Evolutionary conservation across 2,888 invertebrate species (phyloP).

Genomic region (Cyclophora punctaria): DNA sequence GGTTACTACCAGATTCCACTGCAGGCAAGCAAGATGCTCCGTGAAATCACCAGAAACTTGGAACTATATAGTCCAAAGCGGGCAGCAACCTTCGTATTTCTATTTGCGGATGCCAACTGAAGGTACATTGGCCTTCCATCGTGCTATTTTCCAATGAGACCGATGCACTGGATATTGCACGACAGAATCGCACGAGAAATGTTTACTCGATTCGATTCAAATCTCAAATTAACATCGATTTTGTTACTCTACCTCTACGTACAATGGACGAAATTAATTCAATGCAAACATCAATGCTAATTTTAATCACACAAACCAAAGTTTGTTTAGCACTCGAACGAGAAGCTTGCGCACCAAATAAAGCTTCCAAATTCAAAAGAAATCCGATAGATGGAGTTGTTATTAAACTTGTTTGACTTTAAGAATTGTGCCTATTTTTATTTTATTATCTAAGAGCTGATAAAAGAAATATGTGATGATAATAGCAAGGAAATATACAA

Average conservation of each 20-base stretch:
- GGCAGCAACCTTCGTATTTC: constrained; percentile 59
- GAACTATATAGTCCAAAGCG: constrained; percentile 53
- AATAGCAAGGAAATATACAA: too few relatives aligned
- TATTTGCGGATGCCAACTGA: constrained; percentile 57
- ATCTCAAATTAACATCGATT: too few relatives aligned
- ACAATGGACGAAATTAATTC: too few relatives aligned
- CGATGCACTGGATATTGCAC: constrained; percentile 44
- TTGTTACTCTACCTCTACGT: too few relatives aligned
- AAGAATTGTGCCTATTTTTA: too few relatives aligned
- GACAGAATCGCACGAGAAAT: constrained; percentile 23
- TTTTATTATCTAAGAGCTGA: too few relatives aligned
- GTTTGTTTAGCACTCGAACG: constrained; percentile 1
- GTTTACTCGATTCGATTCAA: too few relatives aligned
- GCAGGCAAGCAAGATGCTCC: constrained; percentile 16
- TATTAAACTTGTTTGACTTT: not conserved
- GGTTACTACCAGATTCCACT: constrained; percentile 20
- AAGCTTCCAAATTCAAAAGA: constrained; percentile 14
- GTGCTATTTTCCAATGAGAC: constrained; percentile 57
- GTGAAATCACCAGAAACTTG: constrained; percentile 36
- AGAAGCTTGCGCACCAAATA: constrained; percentile 11
- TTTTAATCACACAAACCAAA: too few relatives aligned
- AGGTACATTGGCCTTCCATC: constrained; percentile 65
- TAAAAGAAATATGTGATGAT: too few relatives aligned
- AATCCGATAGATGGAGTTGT: constrained; percentile 29
- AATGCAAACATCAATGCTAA: too few relatives aligned